A percentile compares a stretch with the other conserved stretches of the same genome.
phyloP scores from a whole-genome alignment of 2,113 vertebrate species.

The Talpa occidentalis region DNA sequence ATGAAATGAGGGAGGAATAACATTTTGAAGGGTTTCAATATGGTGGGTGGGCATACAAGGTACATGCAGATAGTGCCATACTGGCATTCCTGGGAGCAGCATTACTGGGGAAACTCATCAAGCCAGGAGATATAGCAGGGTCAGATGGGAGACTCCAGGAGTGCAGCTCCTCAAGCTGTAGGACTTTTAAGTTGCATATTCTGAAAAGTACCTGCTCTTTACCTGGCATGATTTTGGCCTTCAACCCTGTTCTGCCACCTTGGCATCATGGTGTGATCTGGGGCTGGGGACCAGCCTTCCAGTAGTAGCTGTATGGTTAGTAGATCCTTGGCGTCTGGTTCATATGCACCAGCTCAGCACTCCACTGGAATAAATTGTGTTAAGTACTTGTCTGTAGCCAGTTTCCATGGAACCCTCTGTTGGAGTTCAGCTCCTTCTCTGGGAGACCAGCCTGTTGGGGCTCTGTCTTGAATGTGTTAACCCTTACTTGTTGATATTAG shows the following conservation, averaged over 20 bases:
- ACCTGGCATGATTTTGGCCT: background rate
- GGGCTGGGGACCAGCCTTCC: background rate
- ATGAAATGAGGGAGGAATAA: background rate
- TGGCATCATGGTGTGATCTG: background rate
- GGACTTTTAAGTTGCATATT: background rate
- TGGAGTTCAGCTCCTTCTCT: background rate
- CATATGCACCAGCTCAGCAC: fast-evolving
- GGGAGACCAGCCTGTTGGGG: background rate
- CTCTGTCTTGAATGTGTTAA: background rate
- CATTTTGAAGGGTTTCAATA: background rate
- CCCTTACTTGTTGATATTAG: background rate
- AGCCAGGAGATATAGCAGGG: background rate
- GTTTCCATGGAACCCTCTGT: background rate
- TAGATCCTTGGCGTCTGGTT: background rate
- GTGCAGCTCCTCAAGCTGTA: background rate
- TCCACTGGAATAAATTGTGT: background rate
- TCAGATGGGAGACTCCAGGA: background rate
- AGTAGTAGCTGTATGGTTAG: background rate
- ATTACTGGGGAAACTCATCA: background rate
- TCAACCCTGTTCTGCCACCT: background rate
- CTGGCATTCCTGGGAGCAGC: background rate
- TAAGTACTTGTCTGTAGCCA: background rate
- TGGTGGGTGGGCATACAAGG: background rate
- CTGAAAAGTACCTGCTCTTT: background rate
- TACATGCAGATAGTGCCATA: too few relatives aligned